A percentile compares a stretch with the other conserved stretches of the same genome.
phyloP scores from a whole-genome alignment of 2,113 vertebrate species.

The Spizaetus ornatus region DNA sequence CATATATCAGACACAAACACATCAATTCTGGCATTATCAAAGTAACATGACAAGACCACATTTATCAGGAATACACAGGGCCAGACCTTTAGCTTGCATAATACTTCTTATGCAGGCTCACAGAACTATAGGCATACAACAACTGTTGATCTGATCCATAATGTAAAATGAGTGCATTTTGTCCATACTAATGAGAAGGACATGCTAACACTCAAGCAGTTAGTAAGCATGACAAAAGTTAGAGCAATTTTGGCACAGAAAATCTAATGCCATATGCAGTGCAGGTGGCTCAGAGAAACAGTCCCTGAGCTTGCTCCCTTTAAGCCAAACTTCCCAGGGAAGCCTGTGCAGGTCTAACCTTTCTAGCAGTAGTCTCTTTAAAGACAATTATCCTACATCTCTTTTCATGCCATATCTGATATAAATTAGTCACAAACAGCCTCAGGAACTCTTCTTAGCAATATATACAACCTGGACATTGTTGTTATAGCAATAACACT shows the following conservation, averaged over 20 bases:
- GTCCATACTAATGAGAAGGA: neutral
- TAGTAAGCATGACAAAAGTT: neutral
- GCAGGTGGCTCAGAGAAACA: neutral
- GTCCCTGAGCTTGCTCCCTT: neutral
- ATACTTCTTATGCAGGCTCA: neutral
- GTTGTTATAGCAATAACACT: neutral
- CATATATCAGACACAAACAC: neutral
- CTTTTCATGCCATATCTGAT: neutral
- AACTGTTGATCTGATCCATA: neutral
- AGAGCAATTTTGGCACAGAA: neutral
- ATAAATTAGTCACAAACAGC: neutral
- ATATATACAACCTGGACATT: neutral
- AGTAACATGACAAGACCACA: neutral
- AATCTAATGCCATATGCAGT: neutral
- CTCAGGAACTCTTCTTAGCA: neutral
- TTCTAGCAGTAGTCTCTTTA: neutral
- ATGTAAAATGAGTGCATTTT: neutral
- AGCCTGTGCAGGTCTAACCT: neutral
- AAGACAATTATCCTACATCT: neutral
- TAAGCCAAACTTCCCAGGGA: neutral
- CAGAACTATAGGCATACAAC: neutral
- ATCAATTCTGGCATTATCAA: neutral
- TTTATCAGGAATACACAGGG: neutral
- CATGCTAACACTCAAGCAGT: neutral
- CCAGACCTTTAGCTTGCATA: neutral